These are phyloP conservation scores for Echiichthys vipera DNA, from an alignment of 2,797 vertebrate species.

Conservation along the genomic window DNA sequence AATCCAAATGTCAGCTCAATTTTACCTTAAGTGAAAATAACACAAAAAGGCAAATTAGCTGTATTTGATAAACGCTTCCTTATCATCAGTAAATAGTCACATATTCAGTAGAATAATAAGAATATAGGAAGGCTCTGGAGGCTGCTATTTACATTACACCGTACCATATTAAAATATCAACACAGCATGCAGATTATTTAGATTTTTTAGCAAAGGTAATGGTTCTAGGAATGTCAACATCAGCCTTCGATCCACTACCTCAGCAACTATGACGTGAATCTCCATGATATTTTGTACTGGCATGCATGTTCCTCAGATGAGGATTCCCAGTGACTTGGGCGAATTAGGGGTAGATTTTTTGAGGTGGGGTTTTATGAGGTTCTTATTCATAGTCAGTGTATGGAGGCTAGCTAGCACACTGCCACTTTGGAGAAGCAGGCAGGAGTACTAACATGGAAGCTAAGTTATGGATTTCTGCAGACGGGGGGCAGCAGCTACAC, in stretches of 20 bases:
- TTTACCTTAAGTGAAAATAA: background rate
- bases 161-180: background rate
- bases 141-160: too few species aligned
- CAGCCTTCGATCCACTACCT: background rate
- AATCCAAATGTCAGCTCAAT: background rate
- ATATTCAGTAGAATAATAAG: background rate
- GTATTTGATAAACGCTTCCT: background rate
- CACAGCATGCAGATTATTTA: background rate
- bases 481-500: too few species aligned
- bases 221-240: background rate
- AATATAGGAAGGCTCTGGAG: background rate
- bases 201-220: background rate
- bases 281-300: too few species aligned
- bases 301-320: background rate
- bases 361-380: too few species aligned
- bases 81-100: background rate
- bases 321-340: background rate
- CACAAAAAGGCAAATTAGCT: background rate
- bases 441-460: too few species aligned
- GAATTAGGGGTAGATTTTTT: too few species aligned
- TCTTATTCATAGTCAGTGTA: too few species aligned
- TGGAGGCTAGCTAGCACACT: too few species aligned
- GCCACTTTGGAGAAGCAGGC: too few species aligned
- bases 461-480: too few species aligned
- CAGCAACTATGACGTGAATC: too few species aligned